phyloP scores from a whole-genome alignment of 2,113 vertebrate genomes.

The Elachura formosa region DNA sequence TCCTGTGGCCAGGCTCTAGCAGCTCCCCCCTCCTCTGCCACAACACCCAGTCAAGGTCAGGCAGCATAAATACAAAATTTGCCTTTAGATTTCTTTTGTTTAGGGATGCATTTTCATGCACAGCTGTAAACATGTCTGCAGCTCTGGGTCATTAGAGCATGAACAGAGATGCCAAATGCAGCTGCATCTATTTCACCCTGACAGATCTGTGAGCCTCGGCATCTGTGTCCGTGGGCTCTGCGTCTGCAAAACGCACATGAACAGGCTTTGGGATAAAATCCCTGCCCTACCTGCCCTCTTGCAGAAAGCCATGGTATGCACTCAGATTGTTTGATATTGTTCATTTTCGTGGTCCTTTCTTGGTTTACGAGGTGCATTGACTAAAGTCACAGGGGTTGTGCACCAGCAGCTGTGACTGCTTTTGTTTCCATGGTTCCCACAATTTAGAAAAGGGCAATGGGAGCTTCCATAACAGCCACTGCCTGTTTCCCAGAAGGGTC shows the following conservation, averaged over 20 bases:
- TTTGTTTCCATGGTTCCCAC: constrained; percentile 78
- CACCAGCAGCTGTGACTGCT: constrained; percentile 67
- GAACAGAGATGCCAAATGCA: background rate
- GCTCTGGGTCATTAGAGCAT: background rate
- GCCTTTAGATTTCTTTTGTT: background rate
- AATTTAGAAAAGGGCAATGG: background rate
- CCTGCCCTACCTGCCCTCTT: background rate
- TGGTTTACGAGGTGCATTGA: constrained; percentile 6
- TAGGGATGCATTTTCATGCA: background rate
- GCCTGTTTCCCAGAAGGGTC: background rate
- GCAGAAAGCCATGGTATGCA: background rate
- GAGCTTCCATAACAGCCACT: background rate
- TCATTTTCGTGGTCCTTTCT: background rate
- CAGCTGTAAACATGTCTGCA: background rate
- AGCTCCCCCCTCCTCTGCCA: background rate
- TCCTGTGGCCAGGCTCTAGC: background rate
- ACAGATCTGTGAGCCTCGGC: background rate
- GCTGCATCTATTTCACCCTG: background rate
- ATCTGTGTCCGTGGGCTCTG: background rate
- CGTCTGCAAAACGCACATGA: background rate
- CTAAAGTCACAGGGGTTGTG: constrained; percentile 29
- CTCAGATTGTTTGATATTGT: background rate
- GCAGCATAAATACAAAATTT: background rate
- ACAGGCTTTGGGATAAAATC: background rate
- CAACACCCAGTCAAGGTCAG: constrained; percentile 39